Conservation (phyloP, 2,888 invertebrate genomes). For the Phanerotoma sp. region DNA sequence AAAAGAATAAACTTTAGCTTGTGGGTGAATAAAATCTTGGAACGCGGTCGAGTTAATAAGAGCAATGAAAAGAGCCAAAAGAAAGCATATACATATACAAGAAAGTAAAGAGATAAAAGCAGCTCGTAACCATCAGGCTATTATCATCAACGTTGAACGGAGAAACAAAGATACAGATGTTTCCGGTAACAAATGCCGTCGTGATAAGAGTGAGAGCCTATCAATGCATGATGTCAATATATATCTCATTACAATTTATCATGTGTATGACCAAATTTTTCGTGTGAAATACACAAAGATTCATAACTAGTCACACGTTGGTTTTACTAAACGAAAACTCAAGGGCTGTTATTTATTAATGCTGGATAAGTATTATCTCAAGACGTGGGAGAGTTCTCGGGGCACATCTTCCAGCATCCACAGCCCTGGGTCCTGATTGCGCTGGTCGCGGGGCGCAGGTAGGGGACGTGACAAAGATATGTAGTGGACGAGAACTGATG, state of each 20-base stretch:
- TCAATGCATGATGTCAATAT: constrained; percentile 4
- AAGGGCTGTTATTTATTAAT: not conserved
- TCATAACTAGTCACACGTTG: no score
- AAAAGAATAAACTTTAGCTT: no score
- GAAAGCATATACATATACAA: not conserved
- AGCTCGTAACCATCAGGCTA: constrained; percentile 9
- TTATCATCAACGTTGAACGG: constrained; percentile 30
- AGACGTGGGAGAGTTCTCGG: not conserved
- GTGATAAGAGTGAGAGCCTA: constrained; percentile 31
- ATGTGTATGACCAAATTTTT: not conserved
- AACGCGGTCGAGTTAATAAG: constrained; percentile 4
- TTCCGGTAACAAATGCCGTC: constrained; percentile 44
- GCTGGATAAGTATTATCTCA: not conserved
- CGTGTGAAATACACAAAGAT: not conserved
- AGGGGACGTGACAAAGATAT: constrained; percentile 31
- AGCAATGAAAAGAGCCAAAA: constrained; percentile 1
- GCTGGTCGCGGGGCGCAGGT: constrained; percentile 31
- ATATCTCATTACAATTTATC: constrained; percentile 7
- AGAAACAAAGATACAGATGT: constrained; percentile 42
- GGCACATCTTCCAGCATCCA: constrained; percentile 6
- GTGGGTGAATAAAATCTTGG: not conserved
- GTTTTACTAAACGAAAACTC: not conserved
- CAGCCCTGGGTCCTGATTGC: constrained; percentile 29
- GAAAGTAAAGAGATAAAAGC: constrained; percentile 5
- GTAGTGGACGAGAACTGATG: constrained; percentile 11